phyloP scores from a whole-genome alignment of 2,797 vertebrate species.

The Peromyscus nudipes region DNA sequence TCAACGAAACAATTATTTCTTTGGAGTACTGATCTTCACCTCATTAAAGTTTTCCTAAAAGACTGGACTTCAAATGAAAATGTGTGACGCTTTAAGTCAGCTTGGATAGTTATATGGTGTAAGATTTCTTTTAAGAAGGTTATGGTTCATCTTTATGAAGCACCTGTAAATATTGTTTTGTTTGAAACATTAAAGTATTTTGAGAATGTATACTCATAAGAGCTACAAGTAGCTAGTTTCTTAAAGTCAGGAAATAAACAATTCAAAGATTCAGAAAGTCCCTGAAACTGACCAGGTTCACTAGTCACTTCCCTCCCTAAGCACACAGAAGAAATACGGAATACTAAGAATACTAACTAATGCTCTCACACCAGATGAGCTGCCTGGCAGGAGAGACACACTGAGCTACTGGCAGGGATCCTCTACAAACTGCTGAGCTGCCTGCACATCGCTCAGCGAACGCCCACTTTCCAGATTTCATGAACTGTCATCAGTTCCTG shows the following conservation, averaged over 20 bases:
- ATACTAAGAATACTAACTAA: neutral
- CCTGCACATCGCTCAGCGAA: neutral
- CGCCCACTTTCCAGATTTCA: neutral
- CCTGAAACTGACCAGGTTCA: neutral
- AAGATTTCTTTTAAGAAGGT: neutral
- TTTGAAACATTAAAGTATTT: neutral
- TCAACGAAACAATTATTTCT: slow-evolving; percentile 26
- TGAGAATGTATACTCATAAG: neutral
- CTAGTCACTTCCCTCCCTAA: neutral
- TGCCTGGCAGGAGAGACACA: neutral
- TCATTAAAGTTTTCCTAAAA: slow-evolving; percentile 2
- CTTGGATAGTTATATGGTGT: neutral
- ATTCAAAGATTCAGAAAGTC: neutral
- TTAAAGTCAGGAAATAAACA: neutral
- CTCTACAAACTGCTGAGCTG: too few relatives aligned
- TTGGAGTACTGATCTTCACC: neutral
- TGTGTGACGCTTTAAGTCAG: neutral
- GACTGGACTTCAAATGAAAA: neutral
- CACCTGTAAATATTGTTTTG: neutral
- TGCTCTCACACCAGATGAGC: neutral
- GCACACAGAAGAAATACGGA: neutral
- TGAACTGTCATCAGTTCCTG: too few relatives aligned
- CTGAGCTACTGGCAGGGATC: neutral
- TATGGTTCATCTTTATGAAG: neutral
- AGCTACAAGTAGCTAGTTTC: neutral